Evolutionary conservation across 2,888 invertebrate species (phyloP).

Genomic region (Netelia melanura): DNA sequence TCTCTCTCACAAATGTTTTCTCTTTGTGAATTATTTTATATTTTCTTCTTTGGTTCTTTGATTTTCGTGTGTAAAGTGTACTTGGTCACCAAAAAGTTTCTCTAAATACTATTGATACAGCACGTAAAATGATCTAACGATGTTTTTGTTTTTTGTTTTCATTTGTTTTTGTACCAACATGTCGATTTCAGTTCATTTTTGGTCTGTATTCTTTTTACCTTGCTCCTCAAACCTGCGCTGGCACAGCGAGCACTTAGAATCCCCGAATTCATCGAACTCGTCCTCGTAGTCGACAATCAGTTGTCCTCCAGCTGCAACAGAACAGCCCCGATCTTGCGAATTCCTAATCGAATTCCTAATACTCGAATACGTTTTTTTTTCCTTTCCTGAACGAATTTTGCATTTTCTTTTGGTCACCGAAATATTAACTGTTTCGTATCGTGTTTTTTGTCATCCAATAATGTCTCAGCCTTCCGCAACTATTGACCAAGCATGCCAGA

Average conservation of each 20-base stretch:
- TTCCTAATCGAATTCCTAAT: conserved; percentile 64
- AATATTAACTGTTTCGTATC: conserved; percentile 11
- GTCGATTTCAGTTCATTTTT: conserved; percentile 16
- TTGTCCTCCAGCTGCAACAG: conserved; percentile 89
- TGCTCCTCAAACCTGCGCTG: conserved; percentile 92
- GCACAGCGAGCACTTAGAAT: conserved; percentile 91
- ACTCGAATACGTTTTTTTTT: conserved; percentile 57
- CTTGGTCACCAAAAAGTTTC: conserved; percentile 8
- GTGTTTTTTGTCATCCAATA: conserved; percentile 14
- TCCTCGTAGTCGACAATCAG: conserved; percentile 88
- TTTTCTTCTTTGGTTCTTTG: conserved; percentile 17
- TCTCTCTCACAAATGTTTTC: conserved; percentile 1
- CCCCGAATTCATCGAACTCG: conserved; percentile 84
- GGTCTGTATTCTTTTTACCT: conserved; percentile 86
- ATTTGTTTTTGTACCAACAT: conserved; percentile 21
- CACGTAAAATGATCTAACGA: conserved; percentile 21
- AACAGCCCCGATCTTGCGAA: conserved; percentile 86
- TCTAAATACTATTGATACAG: not conserved
- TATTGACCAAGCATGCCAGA: conserved; percentile 77
- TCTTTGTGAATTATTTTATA: not conserved
- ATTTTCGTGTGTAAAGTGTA: not conserved
- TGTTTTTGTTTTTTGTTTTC: not conserved
- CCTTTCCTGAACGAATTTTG: conserved; percentile 40
- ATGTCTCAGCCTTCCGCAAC: conserved; percentile 62
- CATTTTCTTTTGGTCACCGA: not conserved